Evolutionary conservation across 2,113 vertebrate species (phyloP).

Genomic region (Chamaetylas fuelleborni): DNA sequence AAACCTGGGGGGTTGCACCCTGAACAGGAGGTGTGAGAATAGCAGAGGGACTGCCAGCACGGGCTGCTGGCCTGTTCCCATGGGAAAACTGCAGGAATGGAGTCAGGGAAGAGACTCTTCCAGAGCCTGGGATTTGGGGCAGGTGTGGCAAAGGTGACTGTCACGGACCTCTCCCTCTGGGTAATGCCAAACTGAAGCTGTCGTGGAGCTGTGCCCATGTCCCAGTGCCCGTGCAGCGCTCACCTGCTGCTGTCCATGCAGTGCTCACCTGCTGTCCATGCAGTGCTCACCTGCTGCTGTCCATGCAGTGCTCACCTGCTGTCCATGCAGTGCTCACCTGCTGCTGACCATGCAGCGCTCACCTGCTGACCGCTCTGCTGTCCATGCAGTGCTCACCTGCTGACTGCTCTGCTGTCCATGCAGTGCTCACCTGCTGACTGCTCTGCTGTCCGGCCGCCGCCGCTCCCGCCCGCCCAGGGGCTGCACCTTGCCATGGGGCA

Average conservation of each 20-base stretch:
- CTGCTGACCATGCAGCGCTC: no score
- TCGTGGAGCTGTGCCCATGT: rapidly evolving
- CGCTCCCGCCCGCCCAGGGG: no score
- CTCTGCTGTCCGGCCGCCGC: no score
- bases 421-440: no score
- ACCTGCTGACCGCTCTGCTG: no score
- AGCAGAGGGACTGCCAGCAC: rapidly evolving
- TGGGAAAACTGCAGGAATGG: background rate
- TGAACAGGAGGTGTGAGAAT: rapidly evolving
- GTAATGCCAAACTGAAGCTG: rapidly evolving
- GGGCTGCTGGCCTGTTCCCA: background rate
- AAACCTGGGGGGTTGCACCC: background rate
- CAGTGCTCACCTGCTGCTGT: constrained; percentile 79
- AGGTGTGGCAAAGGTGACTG: rapidly evolving
- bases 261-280: background rate
- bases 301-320: no score
- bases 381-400: no score
- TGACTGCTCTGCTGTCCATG: no score
- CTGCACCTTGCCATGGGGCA: no score
- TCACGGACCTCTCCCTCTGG: background rate
- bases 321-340: no score
- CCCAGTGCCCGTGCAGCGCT: background rate
- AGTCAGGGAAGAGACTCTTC: background rate
- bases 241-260: constrained; percentile 75
- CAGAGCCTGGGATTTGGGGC: background rate